A percentile compares a stretch with the other conserved stretches of the same genome.
Conservation (phyloP, 2,888 invertebrate genomes). For the Aphelenchoides bicaudatus region DNA sequence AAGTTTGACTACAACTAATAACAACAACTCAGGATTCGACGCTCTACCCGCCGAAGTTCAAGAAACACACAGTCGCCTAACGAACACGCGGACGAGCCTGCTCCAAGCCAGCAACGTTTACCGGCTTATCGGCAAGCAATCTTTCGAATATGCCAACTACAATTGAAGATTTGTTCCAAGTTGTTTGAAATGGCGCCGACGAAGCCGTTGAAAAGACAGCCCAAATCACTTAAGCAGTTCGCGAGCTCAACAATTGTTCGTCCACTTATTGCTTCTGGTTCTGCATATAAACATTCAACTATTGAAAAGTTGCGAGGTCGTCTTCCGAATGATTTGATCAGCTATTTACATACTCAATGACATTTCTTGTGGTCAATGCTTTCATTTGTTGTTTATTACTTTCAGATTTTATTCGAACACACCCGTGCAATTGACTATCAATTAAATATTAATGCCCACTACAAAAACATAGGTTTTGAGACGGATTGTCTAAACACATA, state of each 20-base stretch:
- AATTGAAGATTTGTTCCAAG: conserved; percentile 26
- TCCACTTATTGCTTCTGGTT: background rate
- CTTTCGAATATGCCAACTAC: conserved; percentile 26
- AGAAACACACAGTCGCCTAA: too few species aligned
- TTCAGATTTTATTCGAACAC: too few species aligned
- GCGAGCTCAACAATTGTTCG: conserved; percentile 12
- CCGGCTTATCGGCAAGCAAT: conserved; percentile 26
- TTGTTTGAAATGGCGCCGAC: conserved; percentile 22
- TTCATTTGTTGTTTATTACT: too few species aligned
- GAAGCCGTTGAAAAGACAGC: conserved; percentile 5
- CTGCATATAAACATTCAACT: background rate
- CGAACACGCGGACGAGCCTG: background rate
- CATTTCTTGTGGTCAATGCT: conserved; percentile 3
- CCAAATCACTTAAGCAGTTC: conserved; percentile 20
- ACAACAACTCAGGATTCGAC: too few species aligned
- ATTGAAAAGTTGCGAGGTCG: conserved; percentile 4
- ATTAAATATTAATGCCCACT: too few species aligned
- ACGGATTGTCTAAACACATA: too few species aligned
- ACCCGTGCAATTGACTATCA: too few species aligned
- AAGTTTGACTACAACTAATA: too few species aligned
- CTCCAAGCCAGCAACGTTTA: background rate
- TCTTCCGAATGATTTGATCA: conserved; percentile 15
- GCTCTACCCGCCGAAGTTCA: too few species aligned
- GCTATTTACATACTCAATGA: conserved; percentile 14
- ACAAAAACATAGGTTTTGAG: too few species aligned